Base-by-base conservation (phyloP, 2,797 vertebrate genomes). In the Meda fulgida region DNA sequence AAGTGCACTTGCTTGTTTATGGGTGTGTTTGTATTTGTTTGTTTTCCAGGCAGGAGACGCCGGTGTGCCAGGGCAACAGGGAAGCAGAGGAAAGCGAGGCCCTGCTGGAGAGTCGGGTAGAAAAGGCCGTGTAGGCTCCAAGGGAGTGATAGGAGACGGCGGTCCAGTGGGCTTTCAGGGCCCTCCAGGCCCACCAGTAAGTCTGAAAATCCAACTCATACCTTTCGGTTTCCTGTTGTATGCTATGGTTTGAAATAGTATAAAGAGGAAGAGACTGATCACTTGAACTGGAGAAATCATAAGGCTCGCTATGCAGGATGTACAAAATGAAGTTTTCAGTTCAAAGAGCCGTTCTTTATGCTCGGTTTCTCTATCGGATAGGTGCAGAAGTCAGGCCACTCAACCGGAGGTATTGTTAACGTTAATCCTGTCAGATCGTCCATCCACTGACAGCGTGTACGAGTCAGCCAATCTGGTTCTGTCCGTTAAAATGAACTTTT, bases 141-240 rank as follows among this genome's bases (percentile, higher is more conserved):
- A 96, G 84, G 95, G 95, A 23, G 87, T 93, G 82, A 87, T 89
- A 88, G 94, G 94, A 89, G 95, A 95, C 63, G 89, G 90, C 19
- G 91, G 94, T 84, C 93, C 87, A 43, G 91, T 93, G 87, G 96
- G 96, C 66, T 95, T 94, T 67, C 87, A 92, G 87, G 95, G 96
- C 14, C 92, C 93, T 14, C 89, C 91, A 71, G 95, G 94, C 80
- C 93, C 91, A 80, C 93, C 92, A 66, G 96, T 96, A 89, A 94
- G 94, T 94, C 31, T 77, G 4, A 58, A 38, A 78, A 40, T 58
- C 23, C 53, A 40, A 11, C 36, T 19, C 36, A 1, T n/a, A 65
- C 6, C 18, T 76, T 51, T 7, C 4, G 6, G 18, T 36, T 26
- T 26, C 16, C 21, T 36, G 19, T 73, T 46, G 26, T 46, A 18